These are phyloP conservation scores for Sussaba pulchella DNA, from an alignment of 2,888 invertebrate species.

Conservation along the genomic window DNA sequence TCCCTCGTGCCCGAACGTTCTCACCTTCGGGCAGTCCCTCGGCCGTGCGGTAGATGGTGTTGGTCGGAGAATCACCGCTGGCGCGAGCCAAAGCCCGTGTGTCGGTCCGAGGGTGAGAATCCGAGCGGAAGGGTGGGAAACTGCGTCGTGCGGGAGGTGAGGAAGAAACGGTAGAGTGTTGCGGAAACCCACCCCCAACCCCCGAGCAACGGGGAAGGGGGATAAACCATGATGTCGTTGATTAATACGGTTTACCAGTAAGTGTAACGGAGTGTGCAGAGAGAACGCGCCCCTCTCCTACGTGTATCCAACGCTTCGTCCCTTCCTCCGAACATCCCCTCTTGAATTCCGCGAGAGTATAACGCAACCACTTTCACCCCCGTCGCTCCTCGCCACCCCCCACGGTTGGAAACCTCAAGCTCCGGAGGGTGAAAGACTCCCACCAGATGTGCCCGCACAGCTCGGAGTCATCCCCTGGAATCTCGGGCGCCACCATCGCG, in stretches of 20 bases:
- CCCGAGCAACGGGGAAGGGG: slow-evolving; percentile 74
- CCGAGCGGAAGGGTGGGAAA: slow-evolving; percentile 43
- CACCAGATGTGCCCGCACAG: slow-evolving; percentile 27
- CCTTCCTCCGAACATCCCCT: slow-evolving; percentile 62
- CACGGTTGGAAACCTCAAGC: slow-evolving; percentile 7
- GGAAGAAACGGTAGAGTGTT: slow-evolving; percentile 56
- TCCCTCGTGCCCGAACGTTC: slow-evolving; percentile 38
- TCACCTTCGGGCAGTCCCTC: slow-evolving; percentile 28
- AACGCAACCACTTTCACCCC: slow-evolving; percentile 53
- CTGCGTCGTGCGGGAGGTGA: slow-evolving; percentile 64
- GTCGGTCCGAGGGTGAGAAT: slow-evolving; percentile 31
- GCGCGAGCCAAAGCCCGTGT: slow-evolving; percentile 41
- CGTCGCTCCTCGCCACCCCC: slow-evolving; percentile 12
- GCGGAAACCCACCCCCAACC: slow-evolving; percentile 43
- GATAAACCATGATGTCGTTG: slow-evolving; percentile 84
- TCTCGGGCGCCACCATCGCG: slow-evolving; percentile 48
- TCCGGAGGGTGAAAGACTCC: slow-evolving; percentile 27
- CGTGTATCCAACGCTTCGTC: slow-evolving; percentile 61
- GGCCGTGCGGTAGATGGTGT: slow-evolving; percentile 1
- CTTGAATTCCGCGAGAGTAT: slow-evolving; percentile 41
- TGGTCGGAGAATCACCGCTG: slow-evolving; percentile 31
- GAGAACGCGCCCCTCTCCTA: slow-evolving; percentile 66
- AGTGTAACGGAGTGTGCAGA: slow-evolving; percentile 85
- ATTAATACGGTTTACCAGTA: slow-evolving; percentile 85
- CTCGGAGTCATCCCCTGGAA: not conserved